Evolutionary conservation across 2,113 vertebrate species (phyloP).

Genomic region (Siniperca chuatsi): DNA sequence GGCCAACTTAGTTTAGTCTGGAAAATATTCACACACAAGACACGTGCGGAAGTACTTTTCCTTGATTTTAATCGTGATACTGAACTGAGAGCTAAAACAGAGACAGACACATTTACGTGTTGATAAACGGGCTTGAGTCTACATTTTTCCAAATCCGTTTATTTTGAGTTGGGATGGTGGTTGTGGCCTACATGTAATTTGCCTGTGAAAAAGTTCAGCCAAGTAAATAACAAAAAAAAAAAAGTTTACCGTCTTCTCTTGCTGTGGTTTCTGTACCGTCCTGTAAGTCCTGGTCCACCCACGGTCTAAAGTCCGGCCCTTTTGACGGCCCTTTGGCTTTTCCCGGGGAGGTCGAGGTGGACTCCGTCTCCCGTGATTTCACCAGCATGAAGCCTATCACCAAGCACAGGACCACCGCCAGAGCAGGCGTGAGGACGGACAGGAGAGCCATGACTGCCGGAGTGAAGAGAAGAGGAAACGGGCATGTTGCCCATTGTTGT

Average conservation of each 20-base stretch:
- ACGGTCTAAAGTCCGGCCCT: slow-evolving; percentile 74
- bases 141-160: not conserved
- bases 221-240: too few species aligned
- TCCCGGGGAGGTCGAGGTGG: slow-evolving; percentile 6
- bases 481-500: not conserved
- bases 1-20: too few species aligned
- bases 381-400: slow-evolving; percentile 85
- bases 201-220: not conserved
- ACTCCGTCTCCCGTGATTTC: slow-evolving; percentile 54
- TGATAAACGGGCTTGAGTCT: not conserved
- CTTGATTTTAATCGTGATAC: not conserved
- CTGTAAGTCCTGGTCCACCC: slow-evolving; percentile 91
- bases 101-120: not conserved
- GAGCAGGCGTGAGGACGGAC: slow-evolving; percentile 87
- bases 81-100: not conserved
- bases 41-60: too few species aligned
- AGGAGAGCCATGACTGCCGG: slow-evolving; percentile 83
- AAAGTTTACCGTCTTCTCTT: slow-evolving; percentile 78
- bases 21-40: too few species aligned
- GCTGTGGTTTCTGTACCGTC: slow-evolving; percentile 83
- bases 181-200: not conserved
- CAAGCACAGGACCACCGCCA: slow-evolving; percentile 88
- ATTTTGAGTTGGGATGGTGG: not conserved
- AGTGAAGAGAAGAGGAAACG: not conserved
- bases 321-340: slow-evolving; percentile 21